A percentile compares a stretch with the other conserved stretches of the same genome.
These are phyloP conservation scores for Hyles lineata DNA, from an alignment of 2,888 invertebrate genomes.

Conservation along the genomic window DNA sequence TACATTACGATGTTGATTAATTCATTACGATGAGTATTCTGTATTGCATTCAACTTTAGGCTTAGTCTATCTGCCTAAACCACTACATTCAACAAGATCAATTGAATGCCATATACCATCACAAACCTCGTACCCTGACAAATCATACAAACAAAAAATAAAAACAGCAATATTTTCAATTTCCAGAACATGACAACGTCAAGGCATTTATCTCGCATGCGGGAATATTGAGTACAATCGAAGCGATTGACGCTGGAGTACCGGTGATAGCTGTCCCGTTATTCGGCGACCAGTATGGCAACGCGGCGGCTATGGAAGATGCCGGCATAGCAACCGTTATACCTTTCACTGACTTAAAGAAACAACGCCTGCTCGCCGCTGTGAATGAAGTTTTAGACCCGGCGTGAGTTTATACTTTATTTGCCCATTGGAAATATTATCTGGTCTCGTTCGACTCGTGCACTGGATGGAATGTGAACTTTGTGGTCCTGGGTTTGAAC, in stretches of 20 bases:
- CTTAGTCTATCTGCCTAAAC: no score
- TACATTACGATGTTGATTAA: no score
- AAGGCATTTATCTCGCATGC: constrained; percentile 88
- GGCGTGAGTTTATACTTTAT: constrained; percentile 72
- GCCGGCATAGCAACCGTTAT: constrained; percentile 86
- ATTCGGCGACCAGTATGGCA: constrained; percentile 89
- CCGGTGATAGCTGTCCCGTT: constrained; percentile 88
- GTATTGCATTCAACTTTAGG: no score
- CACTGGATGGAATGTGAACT: no score
- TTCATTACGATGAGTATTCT: no score
- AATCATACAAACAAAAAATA: neutral
- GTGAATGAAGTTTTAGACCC: constrained; percentile 84
- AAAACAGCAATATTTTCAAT: neutral
- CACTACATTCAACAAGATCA: no score
- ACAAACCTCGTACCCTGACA: no score
- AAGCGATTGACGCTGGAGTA: constrained; percentile 87
- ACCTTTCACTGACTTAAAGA: constrained; percentile 83
- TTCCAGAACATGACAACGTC: constrained; percentile 88
- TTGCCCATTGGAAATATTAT: neutral
- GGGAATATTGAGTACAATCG: constrained; percentile 88
- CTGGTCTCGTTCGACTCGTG: no score
- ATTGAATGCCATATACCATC: no score
- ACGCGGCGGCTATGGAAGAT: constrained; percentile 86
- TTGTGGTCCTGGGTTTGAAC: no score
- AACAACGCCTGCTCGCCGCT: constrained; percentile 81